A percentile compares a stretch with the other conserved stretches of the same genome.
These are phyloP conservation scores for Alaudala cheleensis DNA, from an alignment of 2,113 vertebrate species.

Conservation along the genomic window DNA sequence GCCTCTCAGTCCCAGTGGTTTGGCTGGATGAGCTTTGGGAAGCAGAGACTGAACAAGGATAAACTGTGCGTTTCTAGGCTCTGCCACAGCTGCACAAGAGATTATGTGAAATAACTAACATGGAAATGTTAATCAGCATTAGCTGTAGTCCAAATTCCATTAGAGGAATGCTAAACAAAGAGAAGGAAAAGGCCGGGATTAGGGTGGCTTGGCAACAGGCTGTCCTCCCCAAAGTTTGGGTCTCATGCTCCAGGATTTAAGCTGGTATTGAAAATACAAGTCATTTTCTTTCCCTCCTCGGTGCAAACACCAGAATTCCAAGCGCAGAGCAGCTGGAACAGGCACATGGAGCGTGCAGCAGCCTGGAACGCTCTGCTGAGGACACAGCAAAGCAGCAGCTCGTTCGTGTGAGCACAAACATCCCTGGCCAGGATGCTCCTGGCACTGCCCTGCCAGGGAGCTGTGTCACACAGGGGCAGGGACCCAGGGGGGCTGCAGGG, in stretches of 20 bases:
- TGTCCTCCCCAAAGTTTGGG: background rate
- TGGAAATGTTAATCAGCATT: background rate
- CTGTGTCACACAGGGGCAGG: accelerated
- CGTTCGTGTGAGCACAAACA: background rate
- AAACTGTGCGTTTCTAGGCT: background rate
- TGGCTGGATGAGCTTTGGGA: background rate
- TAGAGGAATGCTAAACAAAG: background rate
- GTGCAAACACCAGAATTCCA: background rate
- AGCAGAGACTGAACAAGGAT: no score
- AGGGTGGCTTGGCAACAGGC: background rate
- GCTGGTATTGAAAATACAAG: background rate
- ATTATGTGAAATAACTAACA: background rate
- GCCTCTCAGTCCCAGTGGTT: background rate
- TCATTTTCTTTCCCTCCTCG: accelerated
- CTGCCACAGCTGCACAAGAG: background rate
- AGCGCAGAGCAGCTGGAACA: background rate
- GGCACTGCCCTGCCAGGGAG: background rate
- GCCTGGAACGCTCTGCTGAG: background rate
- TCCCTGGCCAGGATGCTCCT: background rate
- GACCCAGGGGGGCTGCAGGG: accelerated
- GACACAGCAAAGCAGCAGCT: background rate
- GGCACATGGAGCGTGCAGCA: accelerated
- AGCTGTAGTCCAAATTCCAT: background rate
- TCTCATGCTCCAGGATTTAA: background rate
- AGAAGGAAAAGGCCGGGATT: background rate